Evolutionary conservation across 2,888 invertebrate genomes (phyloP).

Genomic region (Frankliniella fusca): DNA sequence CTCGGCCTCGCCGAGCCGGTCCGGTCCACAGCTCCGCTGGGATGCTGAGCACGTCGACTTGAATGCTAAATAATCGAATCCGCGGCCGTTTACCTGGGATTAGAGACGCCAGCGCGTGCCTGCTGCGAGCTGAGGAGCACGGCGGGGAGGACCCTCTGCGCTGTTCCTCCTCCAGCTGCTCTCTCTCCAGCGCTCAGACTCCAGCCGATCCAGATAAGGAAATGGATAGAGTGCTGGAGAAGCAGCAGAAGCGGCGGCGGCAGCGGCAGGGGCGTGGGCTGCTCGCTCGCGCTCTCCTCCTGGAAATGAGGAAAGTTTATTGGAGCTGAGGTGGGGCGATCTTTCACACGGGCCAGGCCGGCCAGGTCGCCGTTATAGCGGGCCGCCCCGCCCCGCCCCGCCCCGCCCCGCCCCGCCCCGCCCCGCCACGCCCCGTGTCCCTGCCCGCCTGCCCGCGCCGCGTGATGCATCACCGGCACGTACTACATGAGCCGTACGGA

Average conservation of each 20-base stretch:
- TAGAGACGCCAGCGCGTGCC: neutral
- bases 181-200: neutral
- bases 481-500: too few relatives aligned
- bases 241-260: neutral
- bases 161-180: too few relatives aligned
- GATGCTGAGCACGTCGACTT: neutral
- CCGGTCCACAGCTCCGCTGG: neutral
- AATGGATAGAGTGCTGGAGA: neutral
- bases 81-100: neutral
- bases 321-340: neutral
- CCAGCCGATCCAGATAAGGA: conserved; percentile 8
- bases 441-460: too few relatives aligned
- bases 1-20: too few relatives aligned
- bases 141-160: too few relatives aligned
- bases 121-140: too few relatives aligned
- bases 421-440: too few relatives aligned
- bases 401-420: too few relatives aligned
- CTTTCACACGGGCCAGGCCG: neutral
- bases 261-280: neutral
- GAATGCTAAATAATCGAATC: conserved; percentile 24
- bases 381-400: too few relatives aligned
- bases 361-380: too few relatives aligned
- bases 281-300: neutral
- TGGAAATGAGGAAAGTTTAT: conserved; percentile 25
- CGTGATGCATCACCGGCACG: too few relatives aligned